Conservation (phyloP, 2,113 vertebrate species). For the Tyrannus savana region DNA sequence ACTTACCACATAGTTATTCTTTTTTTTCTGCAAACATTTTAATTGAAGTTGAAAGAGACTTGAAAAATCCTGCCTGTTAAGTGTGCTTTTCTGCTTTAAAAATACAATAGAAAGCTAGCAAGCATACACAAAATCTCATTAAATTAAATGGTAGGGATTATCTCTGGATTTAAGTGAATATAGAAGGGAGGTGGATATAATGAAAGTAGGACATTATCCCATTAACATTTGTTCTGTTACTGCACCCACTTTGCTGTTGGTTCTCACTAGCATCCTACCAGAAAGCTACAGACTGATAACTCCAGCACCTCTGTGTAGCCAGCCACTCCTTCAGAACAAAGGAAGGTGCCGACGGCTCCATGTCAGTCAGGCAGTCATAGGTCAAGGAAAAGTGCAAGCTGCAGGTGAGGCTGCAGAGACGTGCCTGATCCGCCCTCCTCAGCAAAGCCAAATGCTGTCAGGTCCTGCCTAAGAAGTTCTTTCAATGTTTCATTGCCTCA, state of each 20-base stretch:
- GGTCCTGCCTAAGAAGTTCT: background rate
- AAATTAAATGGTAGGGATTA: constrained; percentile 20
- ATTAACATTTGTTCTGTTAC: background rate
- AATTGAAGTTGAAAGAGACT: background rate
- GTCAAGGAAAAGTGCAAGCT: background rate
- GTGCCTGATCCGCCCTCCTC: background rate
- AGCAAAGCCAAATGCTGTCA: background rate
- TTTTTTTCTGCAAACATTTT: background rate
- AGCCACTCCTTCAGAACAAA: background rate
- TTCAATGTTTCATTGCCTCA: background rate
- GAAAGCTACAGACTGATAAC: background rate
- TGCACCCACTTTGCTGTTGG: background rate
- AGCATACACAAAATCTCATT: constrained; percentile 13
- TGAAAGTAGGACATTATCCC: constrained; percentile 11
- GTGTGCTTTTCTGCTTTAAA: background rate
- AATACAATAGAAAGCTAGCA: background rate
- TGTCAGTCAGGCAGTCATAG: background rate
- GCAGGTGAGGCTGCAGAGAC: background rate
- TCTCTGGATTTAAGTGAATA: constrained; percentile 14
- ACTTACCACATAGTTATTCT: background rate
- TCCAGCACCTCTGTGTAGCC: background rate
- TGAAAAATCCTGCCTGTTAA: constrained; percentile 11
- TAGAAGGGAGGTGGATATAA: constrained; percentile 32
- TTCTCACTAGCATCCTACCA: background rate
- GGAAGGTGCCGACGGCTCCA: fast-evolving